These are phyloP conservation scores for Cichladusa arquata DNA, from an alignment of 2,113 vertebrate species.

Conservation along the genomic window DNA sequence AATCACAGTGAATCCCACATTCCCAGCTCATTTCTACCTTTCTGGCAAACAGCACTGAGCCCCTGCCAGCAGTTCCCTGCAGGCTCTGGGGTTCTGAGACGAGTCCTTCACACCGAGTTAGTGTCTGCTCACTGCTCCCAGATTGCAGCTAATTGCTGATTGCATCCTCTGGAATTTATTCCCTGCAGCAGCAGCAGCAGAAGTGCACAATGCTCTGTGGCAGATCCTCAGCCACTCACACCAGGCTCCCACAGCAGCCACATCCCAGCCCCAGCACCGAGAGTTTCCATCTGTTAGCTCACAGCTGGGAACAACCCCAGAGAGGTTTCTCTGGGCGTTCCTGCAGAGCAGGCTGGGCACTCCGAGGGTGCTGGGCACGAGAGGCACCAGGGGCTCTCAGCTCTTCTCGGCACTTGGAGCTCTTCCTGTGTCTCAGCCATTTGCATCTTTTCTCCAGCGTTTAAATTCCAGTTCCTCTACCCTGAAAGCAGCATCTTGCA, in stretches of 20 bases:
- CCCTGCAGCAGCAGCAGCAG: not conserved
- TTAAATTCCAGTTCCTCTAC: not conserved
- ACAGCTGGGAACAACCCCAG: not conserved
- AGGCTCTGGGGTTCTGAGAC: not conserved
- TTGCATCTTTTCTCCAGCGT: not conserved
- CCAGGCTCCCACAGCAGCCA: not conserved
- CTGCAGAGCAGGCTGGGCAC: not conserved
- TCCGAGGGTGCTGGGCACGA: accelerated
- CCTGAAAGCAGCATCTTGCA: not conserved
- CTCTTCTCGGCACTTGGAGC: not conserved
- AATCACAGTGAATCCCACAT: not conserved
- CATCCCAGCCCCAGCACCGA: not conserved
- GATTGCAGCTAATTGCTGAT: constrained; percentile 36
- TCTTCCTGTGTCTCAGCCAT: not conserved
- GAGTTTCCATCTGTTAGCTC: not conserved
- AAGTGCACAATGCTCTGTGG: not conserved
- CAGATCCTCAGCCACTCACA: not conserved
- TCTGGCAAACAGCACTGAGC: not conserved
- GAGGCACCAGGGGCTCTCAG: accelerated
- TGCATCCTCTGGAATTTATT: not conserved
- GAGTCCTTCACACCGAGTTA: constrained; percentile 18
- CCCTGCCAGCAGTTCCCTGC: not conserved
- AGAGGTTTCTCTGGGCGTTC: not conserved
- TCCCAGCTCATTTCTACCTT: not conserved
- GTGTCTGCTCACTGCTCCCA: not conserved